Evolutionary conservation across 2,797 vertebrate species (phyloP), one percentile per base, ranked within the genome.

Genomic region (Melanotaenia maccullochi): DNA sequence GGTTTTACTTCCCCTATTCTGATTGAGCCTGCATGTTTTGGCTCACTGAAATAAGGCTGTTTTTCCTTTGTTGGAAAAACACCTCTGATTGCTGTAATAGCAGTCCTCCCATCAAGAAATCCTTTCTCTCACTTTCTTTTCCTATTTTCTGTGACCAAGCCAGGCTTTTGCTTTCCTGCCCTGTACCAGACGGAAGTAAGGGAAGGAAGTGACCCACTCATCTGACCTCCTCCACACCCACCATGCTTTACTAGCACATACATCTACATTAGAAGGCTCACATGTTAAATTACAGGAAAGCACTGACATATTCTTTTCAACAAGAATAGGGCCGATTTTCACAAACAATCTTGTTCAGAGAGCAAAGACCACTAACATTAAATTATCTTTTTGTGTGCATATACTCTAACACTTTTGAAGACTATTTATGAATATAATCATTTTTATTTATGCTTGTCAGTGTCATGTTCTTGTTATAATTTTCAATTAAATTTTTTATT

Each of bases 151-250:
- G 1, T 71, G 16, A 58, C 32, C 28, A 14, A 16, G 13, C 22
- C 9, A 16, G 22, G 8, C 7, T 75, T 81, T 73, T 51, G 60
- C 49, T 36, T 61, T 4, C 28, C 66, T 68, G 57, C 6, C 60
- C 20, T 32, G 24, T 4, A 28, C 49, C 44, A 73, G 36, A 67
- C 28, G 42, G 42, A 74, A 9, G 28, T 38, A 54, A 67, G 88
- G 82, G 86, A 89, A 91, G 85, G 84, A 85, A 87, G 38, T 67
- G 4, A 22, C 2, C 38, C 6, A 32, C 1, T 32, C 30, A 57
- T 58, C 28, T 12, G 16, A 5, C 1, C 22, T 30, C 30, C 30
- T 7, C 8, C 52, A 14, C 51, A 9, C n/a, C 3, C 8, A 55
- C 58, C 33, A 38, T 60, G 42, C 62, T n/a, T 9, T 25, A n/a